These are phyloP conservation scores for Pseudonaja textilis DNA, from an alignment of 2,113 vertebrate species.

Conservation along the genomic window DNA sequence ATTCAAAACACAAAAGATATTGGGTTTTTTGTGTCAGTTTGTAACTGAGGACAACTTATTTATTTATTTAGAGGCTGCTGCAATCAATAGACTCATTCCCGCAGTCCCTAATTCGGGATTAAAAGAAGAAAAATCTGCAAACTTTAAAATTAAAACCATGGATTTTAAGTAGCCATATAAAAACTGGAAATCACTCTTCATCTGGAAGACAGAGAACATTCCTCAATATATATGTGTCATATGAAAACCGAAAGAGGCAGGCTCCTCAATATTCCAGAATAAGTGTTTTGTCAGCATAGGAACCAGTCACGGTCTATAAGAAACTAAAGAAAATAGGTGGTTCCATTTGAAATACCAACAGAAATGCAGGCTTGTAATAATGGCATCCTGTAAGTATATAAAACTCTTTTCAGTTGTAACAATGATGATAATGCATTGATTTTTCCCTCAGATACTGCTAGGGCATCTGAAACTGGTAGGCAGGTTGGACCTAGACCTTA, in stretches of 20 bases:
- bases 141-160: neutral
- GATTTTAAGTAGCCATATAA: slow-evolving; percentile 25
- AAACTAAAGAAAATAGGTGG: slow-evolving; percentile 13
- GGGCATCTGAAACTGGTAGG: neutral
- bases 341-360: neutral
- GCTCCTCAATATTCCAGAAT: slow-evolving; percentile 46
- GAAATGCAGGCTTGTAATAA: neutral
- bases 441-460: neutral
- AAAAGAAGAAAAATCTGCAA: neutral
- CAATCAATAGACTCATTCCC: neutral
- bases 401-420: neutral
- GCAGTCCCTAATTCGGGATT: neutral
- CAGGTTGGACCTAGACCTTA: neutral
- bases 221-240: slow-evolving; percentile 37
- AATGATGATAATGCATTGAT: neutral
- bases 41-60: neutral
- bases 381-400: neutral
- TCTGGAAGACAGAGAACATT: slow-evolving; percentile 40
- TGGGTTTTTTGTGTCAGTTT: neutral
- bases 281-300: slow-evolving; percentile 53
- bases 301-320: slow-evolving; percentile 15
- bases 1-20: slow-evolving; percentile 10
- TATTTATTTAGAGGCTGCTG: neutral
- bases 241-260: slow-evolving; percentile 56
- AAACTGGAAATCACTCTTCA: slow-evolving; percentile 13